Evolutionary conservation across 2,113 vertebrate genomes (phyloP), one percentile per base, ranked within the genome.

Genomic region (Rutilus rutilus): DNA sequence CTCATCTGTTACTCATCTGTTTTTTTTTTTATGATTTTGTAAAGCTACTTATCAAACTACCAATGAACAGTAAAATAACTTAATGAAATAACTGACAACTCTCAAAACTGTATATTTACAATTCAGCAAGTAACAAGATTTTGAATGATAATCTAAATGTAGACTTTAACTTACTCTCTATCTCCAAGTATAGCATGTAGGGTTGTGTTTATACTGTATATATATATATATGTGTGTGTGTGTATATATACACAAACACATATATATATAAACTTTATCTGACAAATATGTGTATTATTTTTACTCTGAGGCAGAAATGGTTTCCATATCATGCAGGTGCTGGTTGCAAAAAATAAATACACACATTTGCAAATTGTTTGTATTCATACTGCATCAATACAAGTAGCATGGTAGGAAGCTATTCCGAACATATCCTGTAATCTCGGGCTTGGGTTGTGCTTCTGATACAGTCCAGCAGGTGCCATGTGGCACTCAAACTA

Each of bases 381-480:
- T 23, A 71, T 39, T 71, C 33, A 71, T 71, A 39, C 33, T 23
- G 2, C 33, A 39, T 39, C 42, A 75, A 76, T 76, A 54, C 9
- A 10, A 42, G 36, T 45, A 62, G 78, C 17, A 19, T 67, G 42
- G 25, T 23, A 82, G 10, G 25, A 65, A 67, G 79, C 39, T 50
- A 33, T 82, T 67, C 42, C 21, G 60, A 50, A 50, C 25, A 50
- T 19, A 50, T 42, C 42, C 19, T 62, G 78, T 82, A 52, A 82
- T 82, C 21, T 30, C n/a, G n/a, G 36, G 23, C 85, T 57, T 71
- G n/a, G 15, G n/a, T 30, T 54, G 60, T 69, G 39, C 36, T 62
- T 67, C n/a, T 80, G 27, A 86, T 73, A 21, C 50, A 69, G 36
- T 23, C 52, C 39, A 81, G 85, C 85, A 81, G 85, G 78, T 86